Evolutionary conservation across 64 coral and sea anemone species (phyloP).

Genomic region (Astreopora myriophthalma): DNA sequence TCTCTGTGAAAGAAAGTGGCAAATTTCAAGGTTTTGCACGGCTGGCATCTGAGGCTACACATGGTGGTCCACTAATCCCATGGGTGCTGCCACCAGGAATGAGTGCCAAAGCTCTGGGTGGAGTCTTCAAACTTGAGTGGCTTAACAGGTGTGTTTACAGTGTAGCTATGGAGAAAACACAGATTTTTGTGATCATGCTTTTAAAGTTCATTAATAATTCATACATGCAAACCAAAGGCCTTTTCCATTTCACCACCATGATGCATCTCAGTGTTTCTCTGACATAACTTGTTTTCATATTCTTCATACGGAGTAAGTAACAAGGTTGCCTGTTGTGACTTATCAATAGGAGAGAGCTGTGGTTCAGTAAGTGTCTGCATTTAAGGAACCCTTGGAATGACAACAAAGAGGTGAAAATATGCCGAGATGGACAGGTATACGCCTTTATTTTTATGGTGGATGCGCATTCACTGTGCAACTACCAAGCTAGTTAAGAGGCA

Average conservation of each 20-base stretch:
- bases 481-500: too few species aligned
- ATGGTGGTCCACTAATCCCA: slow-evolving; percentile 77
- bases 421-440: slow-evolving; percentile 95
- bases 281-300: too few species aligned
- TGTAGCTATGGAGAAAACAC: not conserved
- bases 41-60: slow-evolving; percentile 75
- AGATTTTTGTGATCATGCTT: too few species aligned
- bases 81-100: slow-evolving; percentile 97
- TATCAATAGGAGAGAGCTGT: slow-evolving; percentile 76
- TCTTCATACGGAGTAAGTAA: too few species aligned
- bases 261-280: too few species aligned
- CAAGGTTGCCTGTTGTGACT: not conserved
- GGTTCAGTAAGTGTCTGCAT: slow-evolving; percentile 94
- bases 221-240: too few species aligned
- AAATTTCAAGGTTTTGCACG: slow-evolving; percentile 99
- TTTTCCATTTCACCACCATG: too few species aligned
- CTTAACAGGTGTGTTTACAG: slow-evolving; percentile 80
- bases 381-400: slow-evolving; percentile 97
- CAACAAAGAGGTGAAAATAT: slow-evolving; percentile 99
- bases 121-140: slow-evolving; percentile 96
- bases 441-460: not conserved
- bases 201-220: too few species aligned
- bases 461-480: not conserved
- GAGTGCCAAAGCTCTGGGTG: slow-evolving; percentile 92
- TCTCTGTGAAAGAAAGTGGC: slow-evolving; percentile 99